Base-by-base conservation (phyloP, 2,113 vertebrate genomes). In the Mus musculus region DNA sequence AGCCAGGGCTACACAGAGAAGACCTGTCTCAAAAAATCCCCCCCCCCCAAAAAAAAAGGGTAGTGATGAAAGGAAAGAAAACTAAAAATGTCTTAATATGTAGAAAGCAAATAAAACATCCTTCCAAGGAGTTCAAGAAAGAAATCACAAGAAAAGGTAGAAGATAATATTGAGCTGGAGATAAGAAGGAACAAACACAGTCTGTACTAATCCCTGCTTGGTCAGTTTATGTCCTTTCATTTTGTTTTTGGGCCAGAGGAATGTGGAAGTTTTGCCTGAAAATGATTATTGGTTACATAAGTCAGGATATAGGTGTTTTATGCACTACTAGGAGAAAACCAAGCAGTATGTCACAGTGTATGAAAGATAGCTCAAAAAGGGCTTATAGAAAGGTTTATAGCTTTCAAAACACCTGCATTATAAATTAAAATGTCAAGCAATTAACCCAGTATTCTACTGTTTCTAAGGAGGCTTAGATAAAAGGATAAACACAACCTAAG, bases 211-310 rank as follows among this genome's bases (percentile, higher is more conserved):
- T 98, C 13, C 98, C 95, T 95, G 96, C 96, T 49, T 81, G 98
- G 97, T 82, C 52, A 3, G 96, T 81, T 72, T 71, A 92, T 98
- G 98, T 97, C 97, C 98, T 96, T 97, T 91, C 94, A 97, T 98
- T 98, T 88, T 98, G 98, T 98, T 99, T 98, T 97, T 99, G 98
- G 98, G 98, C 98, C 81, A 98, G 81, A 99, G 85, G 72, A 97
- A 2, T 26, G 13, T 30, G 63, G 94, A 82, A 81, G 72, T 13
- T 24, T 69, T 1, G 4, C n/a, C 19, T 13, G 0, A 39, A 11
- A 81, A 81, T 24, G 10, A 49, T 54, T 54, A 52, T 54, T 78
- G 28, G 49, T 16, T 73, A 78, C 65, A 78, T 1, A 59, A 13
- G 90, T 87, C 19, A 1, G 3, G 5, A 46, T 17, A 0, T 0